These are phyloP conservation scores for Philopotamus ludificatus DNA, from an alignment of 1,140 invertebrate species.

Conservation along the genomic window DNA sequence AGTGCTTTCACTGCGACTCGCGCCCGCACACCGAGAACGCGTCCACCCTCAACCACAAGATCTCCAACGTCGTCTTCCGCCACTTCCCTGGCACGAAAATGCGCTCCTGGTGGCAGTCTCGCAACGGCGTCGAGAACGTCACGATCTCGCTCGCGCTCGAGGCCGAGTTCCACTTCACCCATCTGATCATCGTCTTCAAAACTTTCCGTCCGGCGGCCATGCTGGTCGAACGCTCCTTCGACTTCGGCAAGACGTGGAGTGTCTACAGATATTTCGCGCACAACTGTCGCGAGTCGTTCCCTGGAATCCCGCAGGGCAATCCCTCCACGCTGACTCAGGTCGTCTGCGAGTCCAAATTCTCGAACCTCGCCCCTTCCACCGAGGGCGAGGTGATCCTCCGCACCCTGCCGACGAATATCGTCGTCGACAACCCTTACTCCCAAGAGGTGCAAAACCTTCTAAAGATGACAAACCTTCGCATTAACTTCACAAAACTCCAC, in stretches of 20 bases:
- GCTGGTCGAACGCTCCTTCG: conserved; percentile 91
- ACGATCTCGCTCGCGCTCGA: conserved; percentile 88
- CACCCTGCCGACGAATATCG: conserved; percentile 83
- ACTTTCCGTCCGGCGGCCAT: conserved; percentile 95
- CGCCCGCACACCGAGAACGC: conserved; percentile 59
- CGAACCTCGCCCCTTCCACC: conserved; percentile 81
- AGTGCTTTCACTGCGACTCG: conserved; percentile 96
- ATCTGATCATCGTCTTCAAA: conserved; percentile 93
- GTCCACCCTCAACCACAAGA: conserved; percentile 70
- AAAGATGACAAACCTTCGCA: conserved; percentile 91
- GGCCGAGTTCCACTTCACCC: conserved; percentile 97
- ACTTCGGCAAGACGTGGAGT: conserved; percentile 91
- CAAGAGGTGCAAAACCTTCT: conserved; percentile 87
- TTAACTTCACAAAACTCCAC: conserved; percentile 92
- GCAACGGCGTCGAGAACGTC: conserved; percentile 91
- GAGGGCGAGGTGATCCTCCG: conserved; percentile 92
- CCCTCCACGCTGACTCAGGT: conserved; percentile 79
- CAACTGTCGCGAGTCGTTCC: conserved; percentile 84
- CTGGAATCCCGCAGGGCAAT: conserved; percentile 67
- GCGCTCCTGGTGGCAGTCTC: conserved; percentile 93
- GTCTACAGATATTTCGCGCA: conserved; percentile 95
- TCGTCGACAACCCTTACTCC: conserved; percentile 85
- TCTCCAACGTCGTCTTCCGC: conserved; percentile 90
- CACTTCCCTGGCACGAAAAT: conserved; percentile 64
- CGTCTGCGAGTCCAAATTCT: conserved; percentile 88